Conservation (phyloP, 37 sponge, comb jelly and placozoan genomes). For the Trichoplax adhaerens region DNA sequence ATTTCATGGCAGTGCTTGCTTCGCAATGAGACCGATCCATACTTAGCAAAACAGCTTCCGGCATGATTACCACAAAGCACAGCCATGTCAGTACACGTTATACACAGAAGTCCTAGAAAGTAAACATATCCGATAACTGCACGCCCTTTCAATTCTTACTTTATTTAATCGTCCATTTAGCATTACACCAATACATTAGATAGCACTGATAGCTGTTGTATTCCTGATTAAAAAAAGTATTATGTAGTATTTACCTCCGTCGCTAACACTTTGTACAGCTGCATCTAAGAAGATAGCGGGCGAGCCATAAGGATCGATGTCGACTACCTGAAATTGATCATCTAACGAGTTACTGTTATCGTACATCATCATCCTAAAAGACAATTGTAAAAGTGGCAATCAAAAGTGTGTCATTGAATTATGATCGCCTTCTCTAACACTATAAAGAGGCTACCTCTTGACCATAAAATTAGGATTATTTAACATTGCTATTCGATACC, state of each 20-base stretch:
- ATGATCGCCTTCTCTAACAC: too few species aligned
- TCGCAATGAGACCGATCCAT: constrained; percentile 6
- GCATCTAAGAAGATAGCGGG: constrained; percentile 76
- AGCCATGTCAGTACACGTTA: constrained; percentile 86
- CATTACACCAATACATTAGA: constrained; percentile 1
- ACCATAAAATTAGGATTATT: too few species aligned
- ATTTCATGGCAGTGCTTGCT: constrained; percentile 65
- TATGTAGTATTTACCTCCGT: constrained; percentile 50
- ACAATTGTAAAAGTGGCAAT: neutral
- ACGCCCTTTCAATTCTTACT: too few species aligned
- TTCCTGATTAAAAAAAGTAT: neutral
- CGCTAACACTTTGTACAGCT: constrained; percentile 58
- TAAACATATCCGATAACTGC: neutral
- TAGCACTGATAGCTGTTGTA: neutral
- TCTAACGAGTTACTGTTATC: constrained; percentile 27
- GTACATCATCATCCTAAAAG: constrained; percentile 65
- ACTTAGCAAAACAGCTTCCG: constrained; percentile 77
- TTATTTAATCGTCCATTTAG: constrained; percentile 8
- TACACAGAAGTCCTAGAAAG: constrained; percentile 72
- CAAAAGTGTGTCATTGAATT: too few species aligned
- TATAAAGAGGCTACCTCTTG: too few species aligned
- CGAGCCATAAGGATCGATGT: constrained; percentile 93
- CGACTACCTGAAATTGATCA: constrained; percentile 70
- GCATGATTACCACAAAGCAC: constrained; percentile 84
- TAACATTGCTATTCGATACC: constrained; percentile 7